A percentile compares a stretch with the other conserved stretches of the same genome.
Evolutionary conservation across 2,113 vertebrate species (phyloP).

Genomic region (Otus sunia): DNA sequence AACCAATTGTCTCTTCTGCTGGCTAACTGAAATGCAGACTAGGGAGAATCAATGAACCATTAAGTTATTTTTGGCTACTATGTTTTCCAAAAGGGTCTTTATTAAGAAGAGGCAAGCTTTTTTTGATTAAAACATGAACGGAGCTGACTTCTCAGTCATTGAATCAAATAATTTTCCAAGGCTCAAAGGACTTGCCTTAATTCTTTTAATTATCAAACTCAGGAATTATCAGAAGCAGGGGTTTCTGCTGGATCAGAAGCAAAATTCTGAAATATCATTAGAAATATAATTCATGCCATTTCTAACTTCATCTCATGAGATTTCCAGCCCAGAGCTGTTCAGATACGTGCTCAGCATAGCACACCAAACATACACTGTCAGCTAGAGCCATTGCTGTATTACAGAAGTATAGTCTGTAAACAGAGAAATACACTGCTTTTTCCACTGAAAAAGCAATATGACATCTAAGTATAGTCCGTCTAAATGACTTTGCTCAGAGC

Average conservation of each 20-base stretch:
- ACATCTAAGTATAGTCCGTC: neutral
- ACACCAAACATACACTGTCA: neutral
- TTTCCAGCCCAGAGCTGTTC: neutral
- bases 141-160: slow-evolving; percentile 8
- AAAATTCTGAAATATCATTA: neutral
- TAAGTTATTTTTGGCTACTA: neutral
- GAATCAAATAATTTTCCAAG: slow-evolving; percentile 34
- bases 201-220: slow-evolving; percentile 21
- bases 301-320: neutral
- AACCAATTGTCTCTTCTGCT: neutral
- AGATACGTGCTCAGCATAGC: neutral
- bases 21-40: neutral
- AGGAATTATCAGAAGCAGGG: neutral
- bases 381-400: neutral
- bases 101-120: neutral
- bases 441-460: neutral
- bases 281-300: neutral
- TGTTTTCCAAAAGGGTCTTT: slow-evolving; percentile 6
- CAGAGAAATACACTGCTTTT: neutral
- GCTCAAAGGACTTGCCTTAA: slow-evolving; percentile 34
- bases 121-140: slow-evolving; percentile 33
- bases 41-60: neutral
- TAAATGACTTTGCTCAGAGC: neutral
- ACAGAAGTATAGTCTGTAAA: neutral
- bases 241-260: neutral